A percentile compares a stretch with the other conserved stretches of the same genome.
These are phyloP conservation scores for Monochamus alternatus DNA, from an alignment of 2,888 invertebrate species.

Conservation along the genomic window DNA sequence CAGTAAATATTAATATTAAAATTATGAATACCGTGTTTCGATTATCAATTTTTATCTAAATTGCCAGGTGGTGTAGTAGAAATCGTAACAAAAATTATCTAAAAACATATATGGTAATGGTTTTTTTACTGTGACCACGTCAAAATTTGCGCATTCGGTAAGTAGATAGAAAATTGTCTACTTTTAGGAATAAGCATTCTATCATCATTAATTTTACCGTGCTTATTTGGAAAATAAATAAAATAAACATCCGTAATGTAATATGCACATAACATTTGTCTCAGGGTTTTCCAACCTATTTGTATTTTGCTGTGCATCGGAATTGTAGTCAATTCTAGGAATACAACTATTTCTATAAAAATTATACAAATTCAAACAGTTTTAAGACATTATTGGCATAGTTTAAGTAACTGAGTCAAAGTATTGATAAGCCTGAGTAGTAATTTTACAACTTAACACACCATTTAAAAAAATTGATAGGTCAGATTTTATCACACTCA, in stretches of 20 bases:
- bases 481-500: too few relatives aligned
- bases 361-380: not conserved
- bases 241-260: constrained; percentile 9
- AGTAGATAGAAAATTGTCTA: not conserved
- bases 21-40: not conserved
- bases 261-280: not conserved
- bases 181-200: not conserved
- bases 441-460: too few relatives aligned
- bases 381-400: too few relatives aligned
- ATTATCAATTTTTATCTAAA: not conserved
- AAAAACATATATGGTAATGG: constrained; percentile 4
- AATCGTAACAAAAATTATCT: not conserved
- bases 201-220: not conserved
- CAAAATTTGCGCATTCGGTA: not conserved
- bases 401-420: too few relatives aligned
- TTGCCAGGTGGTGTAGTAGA: constrained; percentile 11
- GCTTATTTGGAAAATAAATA: constrained; percentile 5
- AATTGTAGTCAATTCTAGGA: constrained; percentile 4
- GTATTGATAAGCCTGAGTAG: too few relatives aligned
- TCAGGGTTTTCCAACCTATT: constrained; percentile 5
- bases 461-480: too few relatives aligned
- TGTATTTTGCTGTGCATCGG: not conserved
- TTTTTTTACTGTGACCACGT: not conserved
- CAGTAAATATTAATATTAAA: not conserved
- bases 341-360: not conserved